Conservation (phyloP, 2,888 invertebrate species). For the Criorhina ranunculi region DNA sequence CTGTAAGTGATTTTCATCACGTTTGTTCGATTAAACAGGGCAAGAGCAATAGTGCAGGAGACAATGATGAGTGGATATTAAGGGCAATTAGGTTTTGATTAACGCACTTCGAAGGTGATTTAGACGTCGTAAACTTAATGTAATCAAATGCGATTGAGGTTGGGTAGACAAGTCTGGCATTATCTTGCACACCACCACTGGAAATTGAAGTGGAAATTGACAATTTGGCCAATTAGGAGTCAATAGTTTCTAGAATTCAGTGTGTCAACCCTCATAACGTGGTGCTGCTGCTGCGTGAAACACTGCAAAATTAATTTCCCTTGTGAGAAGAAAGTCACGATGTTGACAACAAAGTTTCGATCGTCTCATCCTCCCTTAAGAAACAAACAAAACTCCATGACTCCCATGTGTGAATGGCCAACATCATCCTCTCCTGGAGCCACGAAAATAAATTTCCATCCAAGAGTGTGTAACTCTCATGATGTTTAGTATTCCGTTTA, state of each 20-base stretch:
- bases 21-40: constrained; percentile 38
- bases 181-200: too few relatives aligned
- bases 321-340: constrained; percentile 2
- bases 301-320: too few relatives aligned
- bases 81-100: constrained; percentile 53
- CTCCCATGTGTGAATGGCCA: too few relatives aligned
- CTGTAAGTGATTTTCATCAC: constrained; percentile 52
- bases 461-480: constrained; percentile 29
- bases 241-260: too few relatives aligned
- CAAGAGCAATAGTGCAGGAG: constrained; percentile 20
- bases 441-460: constrained; percentile 2
- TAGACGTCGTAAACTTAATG: constrained; percentile 22
- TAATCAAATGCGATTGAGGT: constrained; percentile 15
- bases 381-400: too few relatives aligned
- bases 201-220: too few relatives aligned
- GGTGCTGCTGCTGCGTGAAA: too few relatives aligned
- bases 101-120: constrained; percentile 46
- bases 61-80: constrained; percentile 25
- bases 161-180: constrained; percentile 9
- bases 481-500: constrained; percentile 8
- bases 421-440: too few relatives aligned
- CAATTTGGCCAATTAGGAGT: too few relatives aligned
- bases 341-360: background rate
- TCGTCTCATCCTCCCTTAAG: too few relatives aligned
- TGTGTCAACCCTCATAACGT: too few relatives aligned